phyloP scores from a whole-genome alignment of 2,888 invertebrate species.

The Acanthosepion pharaonis region DNA sequence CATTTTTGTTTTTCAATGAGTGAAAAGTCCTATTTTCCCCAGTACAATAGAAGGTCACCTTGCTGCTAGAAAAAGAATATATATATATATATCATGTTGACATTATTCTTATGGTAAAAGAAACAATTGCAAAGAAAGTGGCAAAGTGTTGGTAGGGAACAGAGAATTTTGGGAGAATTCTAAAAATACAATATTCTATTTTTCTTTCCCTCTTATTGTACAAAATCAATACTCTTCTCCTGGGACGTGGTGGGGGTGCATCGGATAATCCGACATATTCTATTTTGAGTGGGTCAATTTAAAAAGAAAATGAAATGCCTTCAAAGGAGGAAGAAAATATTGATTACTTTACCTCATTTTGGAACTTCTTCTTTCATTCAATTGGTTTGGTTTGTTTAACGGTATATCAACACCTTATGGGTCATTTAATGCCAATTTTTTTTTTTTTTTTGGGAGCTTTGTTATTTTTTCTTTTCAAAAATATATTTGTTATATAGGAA shows the following conservation, averaged over 20 bases:
- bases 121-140: no score
- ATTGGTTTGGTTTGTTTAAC: neutral
- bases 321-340: neutral
- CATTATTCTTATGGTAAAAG: no score
- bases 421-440: no score
- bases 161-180: neutral
- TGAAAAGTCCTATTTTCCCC: no score
- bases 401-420: no score
- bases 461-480: no score
- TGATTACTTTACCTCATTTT: neutral
- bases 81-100: no score
- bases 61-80: no score
- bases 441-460: no score
- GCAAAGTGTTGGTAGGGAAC: neutral
- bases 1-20: neutral
- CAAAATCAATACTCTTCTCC: neutral
- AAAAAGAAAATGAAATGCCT: neutral
- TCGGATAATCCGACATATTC: neutral
- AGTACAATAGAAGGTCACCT: no score
- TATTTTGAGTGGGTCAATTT: constrained; percentile 2
- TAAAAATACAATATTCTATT: neutral
- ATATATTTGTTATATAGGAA: no score
- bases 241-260: neutral
- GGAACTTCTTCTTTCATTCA: neutral
- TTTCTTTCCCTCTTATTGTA: neutral